These are phyloP conservation scores for Latrodectus geometricus DNA, from an alignment of 1,140 invertebrate species.

Conservation along the genomic window DNA sequence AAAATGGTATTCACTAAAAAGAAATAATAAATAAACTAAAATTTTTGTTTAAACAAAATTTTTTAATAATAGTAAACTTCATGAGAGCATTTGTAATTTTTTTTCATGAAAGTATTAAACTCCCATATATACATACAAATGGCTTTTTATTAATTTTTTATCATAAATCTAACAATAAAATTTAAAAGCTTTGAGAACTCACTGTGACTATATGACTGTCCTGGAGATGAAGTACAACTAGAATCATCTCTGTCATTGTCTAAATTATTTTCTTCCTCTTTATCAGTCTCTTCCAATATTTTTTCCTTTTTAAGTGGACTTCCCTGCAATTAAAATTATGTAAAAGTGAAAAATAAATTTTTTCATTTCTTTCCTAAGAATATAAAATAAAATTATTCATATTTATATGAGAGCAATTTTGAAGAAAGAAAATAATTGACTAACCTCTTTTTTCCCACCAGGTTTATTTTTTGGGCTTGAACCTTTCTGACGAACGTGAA, in stretches of 20 bases:
- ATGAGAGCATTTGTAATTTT: too few species aligned
- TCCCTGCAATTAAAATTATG: constrained; percentile 16
- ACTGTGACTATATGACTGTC: constrained; percentile 34
- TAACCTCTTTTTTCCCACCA: constrained; percentile 22
- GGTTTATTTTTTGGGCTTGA: constrained; percentile 30
- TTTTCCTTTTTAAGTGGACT: neutral
- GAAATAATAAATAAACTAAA: too few species aligned
- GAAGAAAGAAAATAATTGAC: neutral
- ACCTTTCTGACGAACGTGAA: constrained; percentile 33
- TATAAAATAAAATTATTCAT: neutral
- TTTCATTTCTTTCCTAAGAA: neutral
- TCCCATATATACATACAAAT: too few species aligned
- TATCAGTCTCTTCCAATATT: neutral
- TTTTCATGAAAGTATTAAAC: too few species aligned
- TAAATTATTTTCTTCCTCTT: constrained; percentile 32
- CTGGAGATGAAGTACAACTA: constrained; percentile 5
- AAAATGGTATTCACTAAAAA: too few species aligned
- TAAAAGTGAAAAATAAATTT: neutral
- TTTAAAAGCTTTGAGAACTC: neutral
- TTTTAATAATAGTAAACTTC: too few species aligned
- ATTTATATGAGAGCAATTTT: neutral
- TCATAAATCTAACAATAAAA: too few species aligned
- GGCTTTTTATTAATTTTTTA: too few species aligned
- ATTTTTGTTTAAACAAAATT: too few species aligned
- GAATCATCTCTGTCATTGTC: constrained; percentile 41